Percentiles rank a stretch among this genome's conserved stretches.
phyloP scores from a whole-genome alignment of 1,140 invertebrate species.

The Wasmannia auropunctata region DNA sequence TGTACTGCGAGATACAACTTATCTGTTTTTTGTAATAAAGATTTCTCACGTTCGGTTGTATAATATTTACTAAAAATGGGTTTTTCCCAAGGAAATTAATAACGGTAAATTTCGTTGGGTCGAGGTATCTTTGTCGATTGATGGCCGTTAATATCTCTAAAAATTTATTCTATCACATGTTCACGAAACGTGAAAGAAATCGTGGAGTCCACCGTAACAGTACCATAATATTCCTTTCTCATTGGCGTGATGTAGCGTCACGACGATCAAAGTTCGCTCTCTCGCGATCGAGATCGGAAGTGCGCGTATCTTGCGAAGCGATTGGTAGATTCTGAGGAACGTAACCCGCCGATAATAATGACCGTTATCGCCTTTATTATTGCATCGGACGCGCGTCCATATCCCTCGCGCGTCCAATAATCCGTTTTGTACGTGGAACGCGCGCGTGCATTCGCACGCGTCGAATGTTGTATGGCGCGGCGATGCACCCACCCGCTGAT shows the following conservation, averaged over 20 bases:
- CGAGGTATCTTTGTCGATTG: too few relatives aligned
- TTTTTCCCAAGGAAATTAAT: too few relatives aligned
- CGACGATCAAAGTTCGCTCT: not conserved
- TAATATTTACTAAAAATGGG: too few relatives aligned
- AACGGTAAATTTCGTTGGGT: too few relatives aligned
- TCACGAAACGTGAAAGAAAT: too few relatives aligned
- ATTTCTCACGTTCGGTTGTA: too few relatives aligned
- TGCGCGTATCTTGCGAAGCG: not conserved
- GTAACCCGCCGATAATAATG: conserved; percentile 55
- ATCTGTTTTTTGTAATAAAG: too few relatives aligned
- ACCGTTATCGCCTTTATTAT: conserved; percentile 62
- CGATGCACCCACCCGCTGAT: conserved; percentile 65
- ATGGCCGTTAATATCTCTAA: too few relatives aligned
- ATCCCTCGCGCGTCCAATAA: conserved; percentile 41
- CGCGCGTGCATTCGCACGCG: conserved; percentile 46
- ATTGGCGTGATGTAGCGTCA: not conserved
- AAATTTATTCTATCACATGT: too few relatives aligned
- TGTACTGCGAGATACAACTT: too few relatives aligned
- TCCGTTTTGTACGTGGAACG: conserved; percentile 39
- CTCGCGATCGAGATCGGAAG: conserved; percentile 9
- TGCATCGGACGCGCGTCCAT: conserved; percentile 59
- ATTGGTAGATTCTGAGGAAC: not conserved
- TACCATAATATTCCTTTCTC: not conserved
- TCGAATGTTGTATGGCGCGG: conserved; percentile 41
- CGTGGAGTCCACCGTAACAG: too few relatives aligned